Evolutionary conservation across 2,797 vertebrate species (phyloP).

Genomic region (Lerista edwardsae): DNA sequence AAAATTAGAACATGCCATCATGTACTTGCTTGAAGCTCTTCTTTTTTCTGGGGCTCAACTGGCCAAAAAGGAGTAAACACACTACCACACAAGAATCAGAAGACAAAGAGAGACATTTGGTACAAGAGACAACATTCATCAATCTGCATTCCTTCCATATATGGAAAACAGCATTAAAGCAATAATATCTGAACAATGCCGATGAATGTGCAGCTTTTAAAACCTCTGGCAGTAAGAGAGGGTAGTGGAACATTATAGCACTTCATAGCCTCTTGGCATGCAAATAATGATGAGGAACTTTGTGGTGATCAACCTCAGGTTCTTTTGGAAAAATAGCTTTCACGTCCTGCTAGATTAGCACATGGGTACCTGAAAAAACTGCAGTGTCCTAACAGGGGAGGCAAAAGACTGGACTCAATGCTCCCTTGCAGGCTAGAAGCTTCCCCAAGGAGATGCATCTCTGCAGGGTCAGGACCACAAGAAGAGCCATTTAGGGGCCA

Average conservation of each 20-base stretch:
- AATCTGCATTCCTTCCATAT: conserved; percentile 55
- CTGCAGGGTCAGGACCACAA: background rate
- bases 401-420: background rate
- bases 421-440: too few relatives aligned
- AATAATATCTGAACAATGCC: background rate
- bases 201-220: background rate
- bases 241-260: too few relatives aligned
- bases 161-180: conserved; percentile 17
- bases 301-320: too few relatives aligned
- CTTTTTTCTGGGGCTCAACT: conserved; percentile 95
- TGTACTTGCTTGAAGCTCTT: conserved; percentile 98
- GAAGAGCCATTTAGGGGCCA: background rate
- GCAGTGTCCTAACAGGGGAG: background rate
- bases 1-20: conserved; percentile 91
- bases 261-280: background rate
- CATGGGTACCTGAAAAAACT: background rate
- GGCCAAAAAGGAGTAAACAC: conserved; percentile 94
- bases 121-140: conserved; percentile 72
- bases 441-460: background rate
- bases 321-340: too few relatives aligned
- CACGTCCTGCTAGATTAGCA: background rate
- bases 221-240: background rate
- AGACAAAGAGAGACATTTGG: conserved; percentile 87
- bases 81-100: conserved; percentile 84
- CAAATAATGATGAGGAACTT: too few relatives aligned